Percentiles rank a stretch among this genome's conserved stretches.
These are phyloP conservation scores for Hyposoter dolosus DNA, from an alignment of 2,888 invertebrate genomes.

Conservation along the genomic window DNA sequence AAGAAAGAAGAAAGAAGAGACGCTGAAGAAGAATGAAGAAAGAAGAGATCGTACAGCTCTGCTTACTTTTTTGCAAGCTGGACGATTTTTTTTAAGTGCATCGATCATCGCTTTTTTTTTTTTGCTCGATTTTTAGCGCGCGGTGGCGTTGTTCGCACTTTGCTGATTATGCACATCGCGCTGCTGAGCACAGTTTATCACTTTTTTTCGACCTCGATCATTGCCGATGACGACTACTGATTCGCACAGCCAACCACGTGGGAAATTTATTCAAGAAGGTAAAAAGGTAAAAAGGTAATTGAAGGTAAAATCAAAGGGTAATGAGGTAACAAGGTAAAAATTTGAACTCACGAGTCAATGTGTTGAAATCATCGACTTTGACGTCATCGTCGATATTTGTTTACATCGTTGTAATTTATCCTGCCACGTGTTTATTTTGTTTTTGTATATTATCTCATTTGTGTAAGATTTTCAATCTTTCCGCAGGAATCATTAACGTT, in stretches of 20 bases:
- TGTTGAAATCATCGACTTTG: background rate
- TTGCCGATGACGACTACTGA: slow-evolving; percentile 22
- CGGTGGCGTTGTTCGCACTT: slow-evolving; percentile 52
- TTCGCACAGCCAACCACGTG: background rate
- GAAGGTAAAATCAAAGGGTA: slow-evolving; percentile 35
- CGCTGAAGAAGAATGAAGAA: slow-evolving; percentile 70
- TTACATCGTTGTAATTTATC: background rate
- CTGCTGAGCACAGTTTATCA: slow-evolving; percentile 27
- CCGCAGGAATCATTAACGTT: background rate
- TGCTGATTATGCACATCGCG: slow-evolving; percentile 44
- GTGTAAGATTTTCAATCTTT: slow-evolving; percentile 4
- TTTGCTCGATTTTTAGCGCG: slow-evolving; percentile 50
- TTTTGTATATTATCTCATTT: background rate
- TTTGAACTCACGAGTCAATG: background rate
- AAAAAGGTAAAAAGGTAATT: slow-evolving; percentile 18
- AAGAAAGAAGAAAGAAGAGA: slow-evolving; percentile 58
- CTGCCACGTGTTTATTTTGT: background rate
- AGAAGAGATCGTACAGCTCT: slow-evolving; percentile 72
- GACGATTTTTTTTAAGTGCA: slow-evolving; percentile 55
- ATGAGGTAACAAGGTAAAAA: slow-evolving; percentile 37
- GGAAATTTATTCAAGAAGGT: background rate
- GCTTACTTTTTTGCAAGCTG: slow-evolving; percentile 74
- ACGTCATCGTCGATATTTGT: background rate
- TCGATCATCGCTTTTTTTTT: slow-evolving; percentile 1
- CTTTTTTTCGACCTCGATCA: slow-evolving; percentile 20